Evolutionary conservation across 2,113 vertebrate genomes (phyloP).

Genomic region (Oophaga pumilio): DNA sequence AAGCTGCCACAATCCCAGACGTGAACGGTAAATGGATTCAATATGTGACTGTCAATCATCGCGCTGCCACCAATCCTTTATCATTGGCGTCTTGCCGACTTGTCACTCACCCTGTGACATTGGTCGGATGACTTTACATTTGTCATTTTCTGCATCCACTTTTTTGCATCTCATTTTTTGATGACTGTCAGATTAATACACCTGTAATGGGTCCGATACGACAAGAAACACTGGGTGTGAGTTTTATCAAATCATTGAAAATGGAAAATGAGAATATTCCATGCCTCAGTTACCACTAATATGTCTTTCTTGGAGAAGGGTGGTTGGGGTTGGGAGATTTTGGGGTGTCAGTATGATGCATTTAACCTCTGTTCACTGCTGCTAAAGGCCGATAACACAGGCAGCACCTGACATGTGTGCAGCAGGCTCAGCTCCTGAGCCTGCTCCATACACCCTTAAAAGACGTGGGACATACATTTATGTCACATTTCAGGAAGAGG

Average conservation of each 20-base stretch:
- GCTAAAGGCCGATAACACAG: too few relatives aligned
- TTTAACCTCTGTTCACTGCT: too few relatives aligned
- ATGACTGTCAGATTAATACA: not conserved
- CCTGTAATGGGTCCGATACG: not conserved
- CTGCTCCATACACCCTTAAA: too few relatives aligned
- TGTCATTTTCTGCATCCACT: not conserved
- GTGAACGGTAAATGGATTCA: slow-evolving; percentile 13
- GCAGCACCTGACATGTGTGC: too few relatives aligned
- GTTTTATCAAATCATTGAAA: not conserved
- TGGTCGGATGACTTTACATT: not conserved
- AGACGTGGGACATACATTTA: too few relatives aligned
- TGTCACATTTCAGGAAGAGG: too few relatives aligned
- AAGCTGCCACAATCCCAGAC: not conserved
- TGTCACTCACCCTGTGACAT: slow-evolving; percentile 1
- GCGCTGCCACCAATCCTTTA: not conserved
- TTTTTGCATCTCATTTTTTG: not conserved
- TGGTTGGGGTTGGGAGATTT: too few relatives aligned
- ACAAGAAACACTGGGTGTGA: not conserved
- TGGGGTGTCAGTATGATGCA: too few relatives aligned
- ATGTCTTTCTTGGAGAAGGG: too few relatives aligned
- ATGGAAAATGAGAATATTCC: not conserved
- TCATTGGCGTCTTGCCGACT: not conserved
- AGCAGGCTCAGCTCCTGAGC: too few relatives aligned
- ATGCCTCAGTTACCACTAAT: not conserved
- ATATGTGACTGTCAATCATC: slow-evolving; percentile 23